Percentiles rank a stretch among this genome's conserved stretches.
These are phyloP conservation scores for Centruroides vittatus DNA, from an alignment of 1,140 invertebrate genomes.

Conservation along the genomic window DNA sequence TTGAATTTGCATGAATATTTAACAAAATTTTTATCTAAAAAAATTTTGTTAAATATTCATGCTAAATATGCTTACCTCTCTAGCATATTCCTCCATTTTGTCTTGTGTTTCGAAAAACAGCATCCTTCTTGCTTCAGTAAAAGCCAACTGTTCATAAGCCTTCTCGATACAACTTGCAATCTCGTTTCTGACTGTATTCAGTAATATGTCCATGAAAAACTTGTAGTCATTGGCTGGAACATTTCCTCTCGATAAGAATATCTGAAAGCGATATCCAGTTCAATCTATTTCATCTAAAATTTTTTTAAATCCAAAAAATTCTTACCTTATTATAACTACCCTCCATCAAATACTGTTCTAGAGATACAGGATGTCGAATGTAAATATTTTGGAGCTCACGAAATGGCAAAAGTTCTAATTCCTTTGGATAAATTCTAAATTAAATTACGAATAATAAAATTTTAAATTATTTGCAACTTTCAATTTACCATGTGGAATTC, in stretches of 20 bases:
- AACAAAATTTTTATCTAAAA: background rate
- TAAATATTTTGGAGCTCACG: constrained; percentile 91
- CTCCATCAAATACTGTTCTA: constrained; percentile 99
- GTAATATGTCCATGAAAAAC: constrained; percentile 91
- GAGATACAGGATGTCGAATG: constrained; percentile 81
- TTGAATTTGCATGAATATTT: background rate
- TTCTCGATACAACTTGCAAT: constrained; percentile 94
- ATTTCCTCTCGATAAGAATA: constrained; percentile 75
- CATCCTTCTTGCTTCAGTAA: constrained; percentile 75
- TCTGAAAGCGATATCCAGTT: constrained; percentile 29
- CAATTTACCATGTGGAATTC: constrained; percentile 80
- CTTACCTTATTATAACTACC: constrained; percentile 92
- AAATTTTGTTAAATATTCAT: too few species aligned
- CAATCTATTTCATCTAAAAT: too few species aligned
- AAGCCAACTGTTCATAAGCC: constrained; percentile 80
- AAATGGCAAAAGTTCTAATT: constrained; percentile 84
- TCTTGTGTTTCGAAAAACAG: constrained; percentile 66
- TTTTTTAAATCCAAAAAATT: background rate
- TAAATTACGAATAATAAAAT: background rate
- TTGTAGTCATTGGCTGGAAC: constrained; percentile 93
- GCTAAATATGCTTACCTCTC: constrained; percentile 31
- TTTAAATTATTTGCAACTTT: background rate
- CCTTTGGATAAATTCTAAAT: constrained; percentile 30
- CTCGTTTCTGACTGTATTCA: constrained; percentile 90
- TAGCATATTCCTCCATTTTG: constrained; percentile 61